phyloP scores from a whole-genome alignment of 2,113 vertebrate species.

The Pitta sordida region DNA sequence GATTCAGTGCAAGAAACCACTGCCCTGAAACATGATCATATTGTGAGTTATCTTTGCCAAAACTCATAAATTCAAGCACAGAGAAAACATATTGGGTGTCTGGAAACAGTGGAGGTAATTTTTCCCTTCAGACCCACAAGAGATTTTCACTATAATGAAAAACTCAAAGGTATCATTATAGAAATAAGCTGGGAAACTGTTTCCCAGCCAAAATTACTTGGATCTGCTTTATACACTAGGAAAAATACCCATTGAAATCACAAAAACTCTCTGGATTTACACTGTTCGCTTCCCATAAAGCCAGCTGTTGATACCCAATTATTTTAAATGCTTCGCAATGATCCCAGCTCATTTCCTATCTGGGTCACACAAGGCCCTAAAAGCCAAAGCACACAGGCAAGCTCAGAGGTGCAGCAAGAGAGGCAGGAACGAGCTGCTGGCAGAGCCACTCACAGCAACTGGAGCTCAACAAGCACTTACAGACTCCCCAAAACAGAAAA shows the following conservation, averaged over 20 bases:
- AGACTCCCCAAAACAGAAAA: background rate
- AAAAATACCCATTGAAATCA: constrained; percentile 11
- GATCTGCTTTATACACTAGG: background rate
- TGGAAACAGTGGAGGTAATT: background rate
- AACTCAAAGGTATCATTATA: constrained; percentile 6
- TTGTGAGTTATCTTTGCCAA: background rate
- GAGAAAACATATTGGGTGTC: background rate
- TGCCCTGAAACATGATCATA: background rate
- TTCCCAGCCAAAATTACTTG: constrained; percentile 48
- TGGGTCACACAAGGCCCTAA: constrained; percentile 8
- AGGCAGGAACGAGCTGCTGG: background rate
- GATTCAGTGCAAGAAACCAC: background rate
- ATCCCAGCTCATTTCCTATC: constrained; percentile 55
- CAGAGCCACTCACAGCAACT: constrained; percentile 12
- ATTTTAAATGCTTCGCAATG: constrained; percentile 17
- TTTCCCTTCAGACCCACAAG: background rate
- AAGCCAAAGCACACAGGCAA: constrained; percentile 18
- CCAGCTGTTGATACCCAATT: constrained; percentile 54
- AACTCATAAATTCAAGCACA: constrained; percentile 30
- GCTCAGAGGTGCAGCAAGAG: background rate
- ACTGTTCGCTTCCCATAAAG: constrained; percentile 20
- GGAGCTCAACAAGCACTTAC: background rate
- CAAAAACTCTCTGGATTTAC: constrained; percentile 46
- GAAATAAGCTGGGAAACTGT: constrained; percentile 33
- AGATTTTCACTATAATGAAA: constrained; percentile 59